Evolutionary conservation across 2,797 vertebrate genomes (phyloP).

Genomic region (Clamator glandarius): DNA sequence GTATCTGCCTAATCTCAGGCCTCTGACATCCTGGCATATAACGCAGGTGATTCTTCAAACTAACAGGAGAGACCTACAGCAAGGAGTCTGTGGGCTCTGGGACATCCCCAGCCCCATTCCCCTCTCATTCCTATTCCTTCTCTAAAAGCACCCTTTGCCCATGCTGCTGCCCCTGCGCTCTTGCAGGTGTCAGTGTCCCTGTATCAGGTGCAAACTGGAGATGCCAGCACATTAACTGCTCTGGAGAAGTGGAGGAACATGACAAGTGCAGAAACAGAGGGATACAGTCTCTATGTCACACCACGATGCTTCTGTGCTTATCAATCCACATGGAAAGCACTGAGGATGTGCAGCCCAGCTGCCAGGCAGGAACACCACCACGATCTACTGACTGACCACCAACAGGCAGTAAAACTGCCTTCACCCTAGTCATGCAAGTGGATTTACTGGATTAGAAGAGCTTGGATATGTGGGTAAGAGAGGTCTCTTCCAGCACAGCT

Average conservation of each 20-base stretch:
- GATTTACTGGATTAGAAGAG: background rate
- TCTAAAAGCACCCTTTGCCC: background rate
- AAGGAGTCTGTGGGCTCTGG: accelerated
- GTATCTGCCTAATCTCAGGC: background rate
- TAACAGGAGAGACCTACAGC: accelerated
- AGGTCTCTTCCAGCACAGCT: background rate
- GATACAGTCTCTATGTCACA: background rate
- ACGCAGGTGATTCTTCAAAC: background rate
- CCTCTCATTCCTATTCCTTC: background rate
- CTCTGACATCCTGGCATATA: background rate
- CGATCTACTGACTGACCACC: accelerated
- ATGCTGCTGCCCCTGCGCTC: background rate
- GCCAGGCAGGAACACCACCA: background rate
- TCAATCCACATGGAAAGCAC: background rate
- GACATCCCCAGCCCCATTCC: background rate
- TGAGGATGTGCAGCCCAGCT: background rate
- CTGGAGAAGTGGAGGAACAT: background rate
- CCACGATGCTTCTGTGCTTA: background rate
- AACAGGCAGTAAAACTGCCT: background rate
- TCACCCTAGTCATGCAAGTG: accelerated
- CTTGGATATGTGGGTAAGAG: background rate
- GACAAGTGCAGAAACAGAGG: background rate
- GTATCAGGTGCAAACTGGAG: background rate
- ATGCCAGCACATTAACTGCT: background rate
- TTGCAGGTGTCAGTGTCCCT: background rate